A percentile compares a stretch with the other conserved stretches of the same genome.
phyloP scores from a whole-genome alignment of 64 coral and sea anemone genomes.

The Montipora sp. region DNA sequence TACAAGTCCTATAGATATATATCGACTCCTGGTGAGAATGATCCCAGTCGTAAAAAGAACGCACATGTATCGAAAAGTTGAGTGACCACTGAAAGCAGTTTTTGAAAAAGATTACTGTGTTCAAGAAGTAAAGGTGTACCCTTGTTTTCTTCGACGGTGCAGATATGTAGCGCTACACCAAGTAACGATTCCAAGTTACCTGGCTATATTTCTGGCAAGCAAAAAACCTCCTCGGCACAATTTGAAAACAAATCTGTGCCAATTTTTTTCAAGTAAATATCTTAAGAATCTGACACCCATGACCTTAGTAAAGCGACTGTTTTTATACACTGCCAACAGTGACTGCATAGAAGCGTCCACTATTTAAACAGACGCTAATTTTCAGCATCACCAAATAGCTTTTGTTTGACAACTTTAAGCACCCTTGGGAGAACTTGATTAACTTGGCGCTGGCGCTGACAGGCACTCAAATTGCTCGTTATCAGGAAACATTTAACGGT shows the following conservation, averaged over 20 bases:
- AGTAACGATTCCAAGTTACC: no score
- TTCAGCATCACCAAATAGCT: not conserved
- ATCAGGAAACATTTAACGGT: not conserved
- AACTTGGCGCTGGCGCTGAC: not conserved
- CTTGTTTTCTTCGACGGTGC: no score
- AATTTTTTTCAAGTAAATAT: not conserved
- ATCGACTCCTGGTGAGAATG: no score
- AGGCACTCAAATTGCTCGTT: slow-evolving; percentile 11
- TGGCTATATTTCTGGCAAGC: not conserved
- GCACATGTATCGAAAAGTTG: no score
- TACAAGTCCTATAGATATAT: no score
- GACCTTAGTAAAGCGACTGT: not conserved
- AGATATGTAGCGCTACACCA: no score
- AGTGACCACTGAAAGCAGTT: no score
- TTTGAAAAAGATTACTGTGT: no score
- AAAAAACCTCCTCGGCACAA: not conserved
- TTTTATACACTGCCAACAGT: not conserved
- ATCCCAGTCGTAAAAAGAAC: no score
- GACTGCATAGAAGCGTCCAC: not conserved
- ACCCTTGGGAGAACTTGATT: slow-evolving; percentile 12
- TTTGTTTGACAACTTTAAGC: slow-evolving; percentile 6
- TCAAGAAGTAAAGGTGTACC: no score
- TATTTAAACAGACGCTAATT: not conserved
- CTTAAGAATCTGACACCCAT: not conserved
- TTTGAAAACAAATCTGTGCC: no score